Conservation (phyloP, 2,888 invertebrate species). For the Ptychoptera albimana region DNA sequence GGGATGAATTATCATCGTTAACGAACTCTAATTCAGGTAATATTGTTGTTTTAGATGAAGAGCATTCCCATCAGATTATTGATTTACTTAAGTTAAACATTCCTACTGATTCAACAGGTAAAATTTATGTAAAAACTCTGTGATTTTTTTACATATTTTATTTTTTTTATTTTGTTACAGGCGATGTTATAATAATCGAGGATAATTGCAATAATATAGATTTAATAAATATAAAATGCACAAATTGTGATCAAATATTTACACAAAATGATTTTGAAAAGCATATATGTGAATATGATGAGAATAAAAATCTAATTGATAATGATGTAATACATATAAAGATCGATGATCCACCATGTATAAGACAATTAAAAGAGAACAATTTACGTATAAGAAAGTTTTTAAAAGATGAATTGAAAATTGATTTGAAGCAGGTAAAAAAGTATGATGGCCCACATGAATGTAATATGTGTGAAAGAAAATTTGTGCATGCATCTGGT, state of each 20-base stretch:
- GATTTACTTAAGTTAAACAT: constrained; percentile 4
- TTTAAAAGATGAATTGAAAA: constrained; percentile 26
- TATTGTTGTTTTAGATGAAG: constrained; percentile 2
- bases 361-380: constrained; percentile 23
- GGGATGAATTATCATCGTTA: too few relatives aligned
- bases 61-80: constrained; percentile 4
- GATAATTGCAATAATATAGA: not conserved
- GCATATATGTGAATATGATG: constrained; percentile 20
- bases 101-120: constrained; percentile 7
- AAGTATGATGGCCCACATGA: constrained; percentile 22
- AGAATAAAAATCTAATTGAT: constrained; percentile 15
- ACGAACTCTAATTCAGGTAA: not conserved
- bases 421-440: constrained; percentile 12
- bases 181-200: constrained; percentile 1
- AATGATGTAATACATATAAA: constrained; percentile 4
- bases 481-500: constrained; percentile 29
- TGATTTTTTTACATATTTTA: not conserved
- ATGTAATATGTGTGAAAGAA: constrained; percentile 26
- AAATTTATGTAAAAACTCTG: not conserved
- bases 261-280: constrained; percentile 16
- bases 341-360: constrained; percentile 15
- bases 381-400: constrained; percentile 25
- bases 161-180: not conserved
- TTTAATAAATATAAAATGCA: constrained; percentile 17
- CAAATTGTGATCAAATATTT: constrained; percentile 20